phyloP scores from a whole-genome alignment of 2,888 invertebrate species.

The Eristalis intricaria region DNA sequence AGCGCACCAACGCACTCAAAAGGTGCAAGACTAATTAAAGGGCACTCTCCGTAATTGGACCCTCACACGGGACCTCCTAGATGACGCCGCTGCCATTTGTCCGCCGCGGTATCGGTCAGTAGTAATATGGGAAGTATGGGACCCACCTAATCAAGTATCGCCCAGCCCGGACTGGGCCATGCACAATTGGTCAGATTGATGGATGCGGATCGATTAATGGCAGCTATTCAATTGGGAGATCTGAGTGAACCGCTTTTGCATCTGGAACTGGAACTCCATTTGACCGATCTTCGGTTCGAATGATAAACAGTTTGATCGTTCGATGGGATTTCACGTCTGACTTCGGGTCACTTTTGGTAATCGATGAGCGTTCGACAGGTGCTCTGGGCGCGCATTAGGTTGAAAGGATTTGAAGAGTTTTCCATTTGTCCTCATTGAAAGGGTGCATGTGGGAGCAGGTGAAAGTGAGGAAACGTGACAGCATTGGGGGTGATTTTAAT shows the following conservation, averaged over 20 bases:
- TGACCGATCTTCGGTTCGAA: conserved; percentile 29
- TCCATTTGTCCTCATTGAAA: conserved; percentile 37
- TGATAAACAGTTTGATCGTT: conserved; percentile 56
- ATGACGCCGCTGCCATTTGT: conserved; percentile 43
- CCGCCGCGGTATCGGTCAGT: conserved; percentile 4
- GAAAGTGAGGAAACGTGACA: conserved; percentile 30
- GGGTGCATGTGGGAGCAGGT: conserved; percentile 37
- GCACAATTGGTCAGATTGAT: conserved; percentile 70
- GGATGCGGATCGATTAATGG: conserved; percentile 66
- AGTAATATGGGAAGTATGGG: conserved; percentile 58
- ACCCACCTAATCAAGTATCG: conserved; percentile 65
- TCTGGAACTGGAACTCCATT: conserved; percentile 54
- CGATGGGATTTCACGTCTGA: conserved; percentile 38
- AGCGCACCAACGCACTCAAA: conserved; percentile 40
- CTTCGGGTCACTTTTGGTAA: conserved; percentile 48
- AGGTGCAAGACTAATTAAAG: conserved; percentile 72
- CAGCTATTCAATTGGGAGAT: conserved; percentile 49
- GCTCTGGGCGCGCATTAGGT: conserved; percentile 11
- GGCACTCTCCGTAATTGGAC: conserved; percentile 69
- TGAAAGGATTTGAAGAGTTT: conserved; percentile 26
- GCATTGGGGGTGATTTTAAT: neutral
- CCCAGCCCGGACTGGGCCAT: conserved; percentile 39
- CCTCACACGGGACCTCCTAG: conserved; percentile 63
- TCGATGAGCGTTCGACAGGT: conserved; percentile 63
- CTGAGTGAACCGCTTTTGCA: conserved; percentile 50